phyloP scores from a whole-genome alignment of 2,113 vertebrate species.

The Pomatorhinus ruficollis region DNA sequence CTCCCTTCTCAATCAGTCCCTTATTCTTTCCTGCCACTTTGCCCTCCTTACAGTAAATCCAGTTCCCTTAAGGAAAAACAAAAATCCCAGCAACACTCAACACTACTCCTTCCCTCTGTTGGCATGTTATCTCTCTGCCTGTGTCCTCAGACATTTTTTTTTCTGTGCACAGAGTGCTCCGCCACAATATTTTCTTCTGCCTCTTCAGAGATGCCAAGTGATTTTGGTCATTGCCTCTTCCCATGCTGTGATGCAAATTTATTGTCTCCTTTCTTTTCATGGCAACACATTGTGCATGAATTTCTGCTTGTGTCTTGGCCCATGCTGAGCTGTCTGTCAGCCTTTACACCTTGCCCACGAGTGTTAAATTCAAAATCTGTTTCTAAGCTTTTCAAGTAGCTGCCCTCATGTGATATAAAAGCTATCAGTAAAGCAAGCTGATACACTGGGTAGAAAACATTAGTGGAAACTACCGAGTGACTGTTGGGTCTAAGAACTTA shows the following conservation, averaged over 20 bases:
- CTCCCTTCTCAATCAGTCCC: not conserved
- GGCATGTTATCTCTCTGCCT: not conserved
- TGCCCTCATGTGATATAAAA: not conserved
- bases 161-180: not conserved
- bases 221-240: not conserved
- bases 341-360: not conserved
- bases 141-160: not conserved
- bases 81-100: not conserved
- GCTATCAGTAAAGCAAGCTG: not conserved
- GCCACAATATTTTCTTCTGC: not conserved
- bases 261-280: not conserved
- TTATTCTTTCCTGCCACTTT: not conserved
- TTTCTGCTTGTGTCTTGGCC: constrained; percentile 10
- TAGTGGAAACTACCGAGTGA: not conserved
- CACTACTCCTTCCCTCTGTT: not conserved
- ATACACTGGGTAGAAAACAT: not conserved
- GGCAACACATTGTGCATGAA: not conserved
- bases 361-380: constrained; percentile 32
- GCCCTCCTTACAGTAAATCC: not conserved
- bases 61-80: not conserved
- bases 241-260: not conserved
- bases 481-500: not conserved
- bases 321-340: constrained; percentile 22
- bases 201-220: not conserved
- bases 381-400: not conserved